Evolutionary conservation across 2,888 invertebrate genomes (phyloP), one percentile per base, ranked within the genome.

Genomic region (Synanthedon tipuliformis): DNA sequence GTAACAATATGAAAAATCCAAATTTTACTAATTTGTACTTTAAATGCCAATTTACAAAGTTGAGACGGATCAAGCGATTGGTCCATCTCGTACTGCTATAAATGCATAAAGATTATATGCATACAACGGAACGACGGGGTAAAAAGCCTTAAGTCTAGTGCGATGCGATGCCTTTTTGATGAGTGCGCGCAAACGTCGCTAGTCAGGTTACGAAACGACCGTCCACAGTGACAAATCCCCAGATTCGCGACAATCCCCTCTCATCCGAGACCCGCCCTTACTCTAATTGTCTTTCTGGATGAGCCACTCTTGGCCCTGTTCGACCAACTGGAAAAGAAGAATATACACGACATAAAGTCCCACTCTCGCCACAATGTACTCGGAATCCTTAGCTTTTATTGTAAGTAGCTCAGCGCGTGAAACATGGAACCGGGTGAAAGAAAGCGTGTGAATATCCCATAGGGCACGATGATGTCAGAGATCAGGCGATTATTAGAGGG

Each of bases 281-380:
- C 69, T 80, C 82, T 87, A 87, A 87, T 87, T 87, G 84, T 87
- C 87, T 87, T 87, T 87, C 86, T 82, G 87, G 82, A 87, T 76
- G 78, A 87, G 86, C 87, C 87, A 87, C 84, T 87, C 87, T 85
- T 86, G 84, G 78, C 85, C 87, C 86, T 87, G 87, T 85, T 87
- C 87, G 84, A 87, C 86, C 86, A 87, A 81, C 86, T 87, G 86
- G 81, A 87, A 87, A 86, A 87, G 85, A 87, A 86, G 83, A 86
- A 86, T 71, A 34, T 71, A 73, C 82, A 86, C 77, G 85, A 82
- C 82, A 83, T 86, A 79, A 77, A 85, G 82, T 83, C 85, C 84
- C 83, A 78, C 78, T 84, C 81, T 84, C 81, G 84, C 81, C 84
- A 81, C 74, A 79, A 71, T 57, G 59, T 57, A 63, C 66, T 64